Conservation (phyloP, 2,113 vertebrate genomes). For the Trematomus loennbergii region DNA sequence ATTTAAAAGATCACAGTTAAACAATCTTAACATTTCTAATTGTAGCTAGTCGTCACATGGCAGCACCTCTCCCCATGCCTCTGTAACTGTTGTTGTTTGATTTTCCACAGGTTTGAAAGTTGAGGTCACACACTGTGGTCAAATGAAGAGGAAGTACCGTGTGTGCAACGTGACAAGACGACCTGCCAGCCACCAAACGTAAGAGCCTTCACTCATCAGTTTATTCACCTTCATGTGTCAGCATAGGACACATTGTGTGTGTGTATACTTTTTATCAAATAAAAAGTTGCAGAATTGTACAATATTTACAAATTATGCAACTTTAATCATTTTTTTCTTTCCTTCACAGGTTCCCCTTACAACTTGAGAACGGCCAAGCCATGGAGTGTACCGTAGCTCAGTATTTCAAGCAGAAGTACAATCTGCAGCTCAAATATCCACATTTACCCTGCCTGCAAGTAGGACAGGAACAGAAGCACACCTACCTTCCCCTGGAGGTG, state of each 20-base stretch:
- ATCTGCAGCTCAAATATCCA: conserved; percentile 96
- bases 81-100: conserved; percentile 18
- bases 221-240: not conserved
- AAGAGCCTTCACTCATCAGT: conserved; percentile 49
- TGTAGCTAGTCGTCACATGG: not conserved
- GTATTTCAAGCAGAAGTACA: conserved; percentile 99
- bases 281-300: not conserved
- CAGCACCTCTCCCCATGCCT: not conserved
- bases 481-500: conserved; percentile 97
- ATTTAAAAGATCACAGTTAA: not conserved
- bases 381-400: conserved; percentile 99
- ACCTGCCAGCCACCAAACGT: conserved; percentile 99
- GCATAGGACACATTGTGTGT: not conserved
- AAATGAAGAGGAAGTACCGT: conserved; percentile 99
- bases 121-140: conserved; percentile 98
- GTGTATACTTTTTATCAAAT: not conserved
- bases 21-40: not conserved
- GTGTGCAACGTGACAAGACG: conserved; percentile 98
- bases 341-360: conserved; percentile 92
- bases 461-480: conserved; percentile 99
- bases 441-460: conserved; percentile 98
- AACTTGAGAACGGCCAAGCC: conserved; percentile 98
- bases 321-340: not conserved
- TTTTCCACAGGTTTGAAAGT: conserved; percentile 92
- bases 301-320: not conserved